Base-by-base conservation (phyloP, 2,113 vertebrate genomes). In the Damaliscus lunatus region DNA sequence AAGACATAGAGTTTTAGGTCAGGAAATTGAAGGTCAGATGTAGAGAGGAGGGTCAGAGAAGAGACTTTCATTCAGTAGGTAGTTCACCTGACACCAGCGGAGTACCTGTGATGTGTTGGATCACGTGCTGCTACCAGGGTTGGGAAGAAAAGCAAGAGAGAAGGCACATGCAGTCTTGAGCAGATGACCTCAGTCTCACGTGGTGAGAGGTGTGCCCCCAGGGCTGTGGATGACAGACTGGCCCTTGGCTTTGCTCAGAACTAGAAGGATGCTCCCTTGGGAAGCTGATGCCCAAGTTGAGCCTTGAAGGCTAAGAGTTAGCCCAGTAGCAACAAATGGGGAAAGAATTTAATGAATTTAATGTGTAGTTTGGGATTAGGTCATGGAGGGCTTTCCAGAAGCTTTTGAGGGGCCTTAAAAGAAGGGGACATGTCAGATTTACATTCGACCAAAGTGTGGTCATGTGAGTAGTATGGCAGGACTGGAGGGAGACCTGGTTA, bases 361-460 rank as follows among this genome's bases (percentile, higher is more conserved):
- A 64, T 16, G 25, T 53, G 31, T 53, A 19, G 4, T 33, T 52
- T 83, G 62, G 80, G 6, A 10, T 43, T 59, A 21, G 14, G 1
- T 36, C 27, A 4, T 50, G 14, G 40, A 81, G 25, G n/a, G 89
- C 67, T 64, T 81, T 77, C 53, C 29, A 53, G 88, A 67, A 6
- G 23, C 23, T 23, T 50, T 53, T 27, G 23, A 53, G 83, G 59
- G 64, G 31, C 31, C 15, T 27, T 40, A 33, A 27, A 31, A 57
- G 36, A 33, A 43, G 55, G n/a, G 27, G 12, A 25, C 46, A 40
- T 16, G 74, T 60, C 33, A 64, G 11, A 16, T 25, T 60, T 36
- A 25, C 2, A 0, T 29, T 40, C 3, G 60, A 43, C 33, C 1
- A 0, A 16, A 27, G 4, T 19, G 71, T 62, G 33, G 46, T 43